These are phyloP conservation scores for Vireo altiloquus DNA, from an alignment of 2,113 vertebrate species.

Conservation along the genomic window DNA sequence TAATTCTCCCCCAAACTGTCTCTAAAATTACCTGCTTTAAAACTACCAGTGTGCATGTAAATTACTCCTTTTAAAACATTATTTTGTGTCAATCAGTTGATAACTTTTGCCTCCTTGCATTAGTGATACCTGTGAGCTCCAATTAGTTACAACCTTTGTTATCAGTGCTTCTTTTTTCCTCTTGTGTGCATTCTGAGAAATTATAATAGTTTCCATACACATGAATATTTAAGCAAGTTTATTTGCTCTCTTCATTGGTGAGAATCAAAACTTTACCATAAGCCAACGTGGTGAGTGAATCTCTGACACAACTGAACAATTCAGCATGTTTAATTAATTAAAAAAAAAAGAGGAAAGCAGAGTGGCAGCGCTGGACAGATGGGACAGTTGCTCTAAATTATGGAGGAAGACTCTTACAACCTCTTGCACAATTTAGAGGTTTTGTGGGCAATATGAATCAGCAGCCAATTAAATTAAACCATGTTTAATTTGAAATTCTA, in stretches of 20 bases:
- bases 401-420: not conserved
- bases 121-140: not conserved
- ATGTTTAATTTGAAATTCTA: not conserved
- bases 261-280: not conserved
- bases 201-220: not conserved
- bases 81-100: not conserved
- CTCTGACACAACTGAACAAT: not conserved
- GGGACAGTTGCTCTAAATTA: not conserved
- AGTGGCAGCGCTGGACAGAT: not conserved
- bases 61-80: not conserved
- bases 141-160: not conserved
- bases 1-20: not conserved
- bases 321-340: too few species aligned
- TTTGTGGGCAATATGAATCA: not conserved
- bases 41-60: not conserved
- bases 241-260: not conserved
- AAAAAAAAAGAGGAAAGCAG: not conserved
- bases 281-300: not conserved
- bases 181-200: not conserved
- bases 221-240: not conserved
- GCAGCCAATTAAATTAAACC: not conserved
- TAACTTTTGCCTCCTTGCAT: not conserved
- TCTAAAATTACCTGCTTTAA: not conserved
- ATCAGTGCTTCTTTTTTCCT: not conserved
- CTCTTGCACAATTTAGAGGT: not conserved